Evolutionary conservation across 2,113 vertebrate genomes (phyloP).

Genomic region (Cathartes aura): DNA sequence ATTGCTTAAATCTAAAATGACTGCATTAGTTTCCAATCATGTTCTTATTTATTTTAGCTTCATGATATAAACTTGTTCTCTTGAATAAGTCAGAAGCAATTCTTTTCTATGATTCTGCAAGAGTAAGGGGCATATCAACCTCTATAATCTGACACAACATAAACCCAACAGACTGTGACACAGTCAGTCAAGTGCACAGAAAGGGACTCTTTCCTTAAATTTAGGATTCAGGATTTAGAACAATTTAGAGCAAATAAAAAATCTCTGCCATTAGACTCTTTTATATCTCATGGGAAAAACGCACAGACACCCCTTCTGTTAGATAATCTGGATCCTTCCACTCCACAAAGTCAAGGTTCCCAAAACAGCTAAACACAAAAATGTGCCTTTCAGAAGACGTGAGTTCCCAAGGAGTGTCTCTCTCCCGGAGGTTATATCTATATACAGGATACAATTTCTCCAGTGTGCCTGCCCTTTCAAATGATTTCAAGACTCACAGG

Average conservation of each 20-base stretch:
- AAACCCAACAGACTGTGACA: not conserved
- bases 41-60: slow-evolving; percentile 59
- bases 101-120: not conserved
- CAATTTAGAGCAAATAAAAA: not conserved
- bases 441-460: not conserved
- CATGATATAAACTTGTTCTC: slow-evolving; percentile 35
- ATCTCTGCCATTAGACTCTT: not conserved
- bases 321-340: not conserved
- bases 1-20: not conserved
- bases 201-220: not conserved
- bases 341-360: not conserved
- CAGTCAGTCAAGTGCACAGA: not conserved
- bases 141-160: not conserved
- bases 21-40: slow-evolving; percentile 5
- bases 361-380: not conserved
- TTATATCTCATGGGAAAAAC: not conserved
- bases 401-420: fast-evolving
- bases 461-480: not conserved
- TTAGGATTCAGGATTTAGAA: not conserved
- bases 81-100: slow-evolving; percentile 49
- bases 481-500: not conserved
- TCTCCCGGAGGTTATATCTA: not conserved
- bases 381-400: not conserved
- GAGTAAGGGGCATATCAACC: not conserved
- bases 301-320: not conserved